These are phyloP conservation scores for Noctua pronuba DNA, from an alignment of 2,888 invertebrate genomes.

Conservation along the genomic window DNA sequence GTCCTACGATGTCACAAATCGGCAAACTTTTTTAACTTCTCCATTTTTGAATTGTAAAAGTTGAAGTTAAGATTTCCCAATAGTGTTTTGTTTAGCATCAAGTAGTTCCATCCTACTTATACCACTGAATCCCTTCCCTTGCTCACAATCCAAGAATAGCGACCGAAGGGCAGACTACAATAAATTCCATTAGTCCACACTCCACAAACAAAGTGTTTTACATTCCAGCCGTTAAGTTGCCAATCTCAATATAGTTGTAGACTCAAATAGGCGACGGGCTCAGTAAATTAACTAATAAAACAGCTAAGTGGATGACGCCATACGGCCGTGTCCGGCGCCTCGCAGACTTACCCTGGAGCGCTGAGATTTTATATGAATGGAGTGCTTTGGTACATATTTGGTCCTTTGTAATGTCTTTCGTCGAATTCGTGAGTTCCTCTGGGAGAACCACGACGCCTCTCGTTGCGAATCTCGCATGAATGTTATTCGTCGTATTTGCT, in stretches of 20 bases:
- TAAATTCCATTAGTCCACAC: constrained; percentile 36
- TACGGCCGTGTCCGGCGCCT: constrained; percentile 59
- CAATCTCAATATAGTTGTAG: constrained; percentile 55
- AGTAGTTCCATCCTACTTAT: background rate
- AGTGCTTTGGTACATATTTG: constrained; percentile 10
- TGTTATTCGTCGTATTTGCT: background rate
- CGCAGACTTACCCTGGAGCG: constrained; percentile 33
- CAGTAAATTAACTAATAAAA: constrained; percentile 68
- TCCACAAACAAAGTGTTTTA: constrained; percentile 45
- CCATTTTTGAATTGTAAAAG: background rate
- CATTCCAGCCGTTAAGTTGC: constrained; percentile 51
- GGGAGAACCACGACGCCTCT: background rate
- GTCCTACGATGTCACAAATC: background rate
- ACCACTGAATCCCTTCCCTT: background rate
- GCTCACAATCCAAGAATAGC: constrained; percentile 8
- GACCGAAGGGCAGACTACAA: constrained; percentile 20
- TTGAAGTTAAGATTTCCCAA: background rate
- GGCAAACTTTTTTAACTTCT: constrained; percentile 1
- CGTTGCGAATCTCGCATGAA: background rate
- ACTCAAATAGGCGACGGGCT: constrained; percentile 42
- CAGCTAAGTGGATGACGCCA: constrained; percentile 67
- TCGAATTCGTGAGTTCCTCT: background rate
- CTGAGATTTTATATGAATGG: constrained; percentile 34
- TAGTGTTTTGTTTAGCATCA: background rate
- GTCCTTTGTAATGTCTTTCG: background rate